These are phyloP conservation scores for Drosophila biarmipes DNA, from an alignment of 1,140 invertebrate species.

Conservation along the genomic window DNA sequence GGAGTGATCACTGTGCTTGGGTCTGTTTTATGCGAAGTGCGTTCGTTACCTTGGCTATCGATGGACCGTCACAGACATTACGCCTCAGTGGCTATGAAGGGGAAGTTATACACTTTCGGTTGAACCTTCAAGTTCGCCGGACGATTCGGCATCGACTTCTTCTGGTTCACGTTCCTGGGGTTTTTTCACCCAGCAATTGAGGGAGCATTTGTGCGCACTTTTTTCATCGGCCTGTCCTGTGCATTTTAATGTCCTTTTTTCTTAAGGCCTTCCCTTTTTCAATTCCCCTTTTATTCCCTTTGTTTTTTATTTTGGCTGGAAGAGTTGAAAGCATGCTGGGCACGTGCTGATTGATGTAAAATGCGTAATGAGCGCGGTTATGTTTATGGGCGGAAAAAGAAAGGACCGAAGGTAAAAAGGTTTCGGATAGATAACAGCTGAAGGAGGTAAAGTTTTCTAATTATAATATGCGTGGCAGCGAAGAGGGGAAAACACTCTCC, in stretches of 20 bases:
- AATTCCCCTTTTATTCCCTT: slow-evolving; percentile 16
- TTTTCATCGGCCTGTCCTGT: slow-evolving; percentile 38
- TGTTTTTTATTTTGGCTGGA: slow-evolving; percentile 32
- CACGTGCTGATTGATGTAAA: slow-evolving; percentile 82
- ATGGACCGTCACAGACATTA: slow-evolving; percentile 9
- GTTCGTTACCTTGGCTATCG: slow-evolving; percentile 39
- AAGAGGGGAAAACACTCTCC: neutral
- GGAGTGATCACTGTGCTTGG: slow-evolving; percentile 15
- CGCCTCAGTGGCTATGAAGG: slow-evolving; percentile 28
- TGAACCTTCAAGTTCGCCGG: slow-evolving; percentile 8
- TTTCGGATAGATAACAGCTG: slow-evolving; percentile 58
- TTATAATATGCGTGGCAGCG: slow-evolving; percentile 63
- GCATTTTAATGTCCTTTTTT: slow-evolving; percentile 63
- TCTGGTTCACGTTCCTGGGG: slow-evolving; percentile 41
- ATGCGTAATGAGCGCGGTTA: slow-evolving; percentile 78
- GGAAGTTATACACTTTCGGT: slow-evolving; percentile 12
- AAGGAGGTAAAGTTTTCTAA: slow-evolving; percentile 65
- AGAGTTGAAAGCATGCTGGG: slow-evolving; percentile 75
- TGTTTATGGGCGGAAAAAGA: slow-evolving; percentile 42
- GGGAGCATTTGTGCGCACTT: slow-evolving; percentile 71
- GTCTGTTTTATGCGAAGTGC: slow-evolving; percentile 16
- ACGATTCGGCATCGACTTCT: slow-evolving; percentile 14
- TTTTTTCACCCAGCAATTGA: slow-evolving; percentile 67
- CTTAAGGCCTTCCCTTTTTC: slow-evolving; percentile 8
- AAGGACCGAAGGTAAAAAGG: slow-evolving; percentile 11